Evolutionary conservation across 2,797 vertebrate genomes (phyloP).

Genomic region (Sebastes taczanowskii): DNA sequence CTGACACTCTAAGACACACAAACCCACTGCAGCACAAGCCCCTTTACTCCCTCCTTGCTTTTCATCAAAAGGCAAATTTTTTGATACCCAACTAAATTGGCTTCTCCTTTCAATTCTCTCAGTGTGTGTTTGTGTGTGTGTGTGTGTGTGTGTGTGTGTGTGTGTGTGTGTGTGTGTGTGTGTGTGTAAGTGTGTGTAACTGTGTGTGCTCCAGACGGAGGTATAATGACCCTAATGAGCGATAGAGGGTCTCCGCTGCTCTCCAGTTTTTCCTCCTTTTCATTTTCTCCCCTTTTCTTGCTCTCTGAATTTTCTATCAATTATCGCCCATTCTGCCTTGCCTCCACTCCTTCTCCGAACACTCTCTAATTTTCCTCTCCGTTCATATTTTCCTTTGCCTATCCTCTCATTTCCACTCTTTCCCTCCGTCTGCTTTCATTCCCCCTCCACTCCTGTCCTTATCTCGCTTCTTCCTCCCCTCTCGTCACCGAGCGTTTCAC

Average conservation of each 20-base stretch:
- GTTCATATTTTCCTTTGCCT: slow-evolving; percentile 31
- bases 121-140: not conserved
- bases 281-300: slow-evolving; percentile 45
- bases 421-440: slow-evolving; percentile 31
- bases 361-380: slow-evolving; percentile 49
- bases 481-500: not conserved
- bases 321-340: slow-evolving; percentile 59
- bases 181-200: not conserved
- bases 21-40: not conserved
- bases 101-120: slow-evolving; percentile 57
- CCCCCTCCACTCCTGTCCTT: slow-evolving; percentile 13
- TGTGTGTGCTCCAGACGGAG: slow-evolving; percentile 44
- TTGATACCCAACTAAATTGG: slow-evolving; percentile 61
- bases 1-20: not conserved
- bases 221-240: slow-evolving; percentile 76
- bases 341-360: slow-evolving; percentile 44
- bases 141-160: not conserved
- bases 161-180: not conserved
- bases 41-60: slow-evolving; percentile 31
- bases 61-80: slow-evolving; percentile 67
- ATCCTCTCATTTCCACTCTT: slow-evolving; percentile 21
- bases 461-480: not conserved
- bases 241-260: slow-evolving; percentile 59
- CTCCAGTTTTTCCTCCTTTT: slow-evolving; percentile 53
- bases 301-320: slow-evolving; percentile 66